Evolutionary conservation across 2,888 invertebrate species (phyloP), one percentile per base, ranked within the genome.

Genomic region (Teleiodes luculella): DNA sequence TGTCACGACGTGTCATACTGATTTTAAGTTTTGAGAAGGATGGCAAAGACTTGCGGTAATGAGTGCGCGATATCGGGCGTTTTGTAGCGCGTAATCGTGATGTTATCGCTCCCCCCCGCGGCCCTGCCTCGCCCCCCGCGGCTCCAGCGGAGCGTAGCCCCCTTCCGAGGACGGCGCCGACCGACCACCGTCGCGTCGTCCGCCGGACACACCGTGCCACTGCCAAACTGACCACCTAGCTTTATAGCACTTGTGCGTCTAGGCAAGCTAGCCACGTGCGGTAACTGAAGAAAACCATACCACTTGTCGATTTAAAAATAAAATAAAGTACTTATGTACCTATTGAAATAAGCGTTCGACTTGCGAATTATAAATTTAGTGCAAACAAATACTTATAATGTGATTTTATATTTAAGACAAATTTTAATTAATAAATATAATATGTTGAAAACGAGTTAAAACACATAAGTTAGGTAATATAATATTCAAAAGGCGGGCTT

Each of bases 21-120:
- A 10, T 5, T 37, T 10, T 3, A 39, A 8, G 43, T 20, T 43
- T 28, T 43, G 5, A 28, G 24, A 7, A 13, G 28, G 35, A 2
- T 5, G 36, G 24, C 36, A 28, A 70, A 28, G n/a, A 14, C 43
- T 43, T 18, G 30, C 2, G 41, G 39, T 51, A 51, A 52, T 46
- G 50, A 51, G 56, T 30, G 37, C 41, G 56, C 54, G 54, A 33
- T 65, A 62, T 63, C 61, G 72, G 68, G 70, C 86, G 86, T 86
- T 88, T 88, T 87, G 88, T 87, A 83, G 76, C 82, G 77, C 68
- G 77, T 88, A 85, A 87, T 87, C 83, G 82, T 72, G 87, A 86
- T 86, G 76, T 75, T 83, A 83, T 84, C 82, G 68, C 58, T 65
- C 68, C 67, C 59, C 53, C 56, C 58, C 56, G 64, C 59, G 52